Base-by-base conservation (phyloP, 2,113 vertebrate genomes). In the Eurypyga helias region DNA sequence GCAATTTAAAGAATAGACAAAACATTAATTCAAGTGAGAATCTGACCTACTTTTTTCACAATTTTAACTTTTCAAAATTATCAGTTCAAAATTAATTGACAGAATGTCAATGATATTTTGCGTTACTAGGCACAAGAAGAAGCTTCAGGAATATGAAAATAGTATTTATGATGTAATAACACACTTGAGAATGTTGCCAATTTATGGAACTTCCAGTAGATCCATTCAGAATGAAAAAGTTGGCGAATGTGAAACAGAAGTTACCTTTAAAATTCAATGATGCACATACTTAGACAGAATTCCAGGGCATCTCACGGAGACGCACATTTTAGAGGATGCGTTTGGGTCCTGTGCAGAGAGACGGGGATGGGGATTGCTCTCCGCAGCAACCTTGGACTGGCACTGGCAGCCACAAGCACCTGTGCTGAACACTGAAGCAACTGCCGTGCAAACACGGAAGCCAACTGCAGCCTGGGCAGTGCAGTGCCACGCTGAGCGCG, bases 241-340 rank as follows among this genome's bases (percentile, higher is more conserved):
- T 54, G 13, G 33, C 49, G 48, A 64, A 70, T 29, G 36, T 48
- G 20, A 34, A 62, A 38, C 26, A 33, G 21, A 52, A 26, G 23
- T 31, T 70, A 48, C 23, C 31, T 58, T 60, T 0, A 0, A 52
- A 54, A 81, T 26, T 19, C 64, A 16, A 7, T 0, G 1, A 11
- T 10, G 45, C 28, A 49, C 26, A 9, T 33, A 7, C 38, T 60
- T 31, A 46, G 23, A 33, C 11, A 57, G 71, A 61, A n/a, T 38
- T 57, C 73, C 49, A 57, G 57, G 9, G 8, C 3, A 0, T n/a
- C 57, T 64, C 65, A 43, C 5, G 15, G 25, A 81, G 55, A 24
- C 11, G 33, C 51, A 41, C 16, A 14, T 34, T 52, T 87, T 14
- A 20, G 29, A 26, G 17, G 0, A 16, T 57, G 14, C 48, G 9